These are phyloP conservation scores for Euschistus heros DNA, from an alignment of 1,140 invertebrate species.

Conservation along the genomic window DNA sequence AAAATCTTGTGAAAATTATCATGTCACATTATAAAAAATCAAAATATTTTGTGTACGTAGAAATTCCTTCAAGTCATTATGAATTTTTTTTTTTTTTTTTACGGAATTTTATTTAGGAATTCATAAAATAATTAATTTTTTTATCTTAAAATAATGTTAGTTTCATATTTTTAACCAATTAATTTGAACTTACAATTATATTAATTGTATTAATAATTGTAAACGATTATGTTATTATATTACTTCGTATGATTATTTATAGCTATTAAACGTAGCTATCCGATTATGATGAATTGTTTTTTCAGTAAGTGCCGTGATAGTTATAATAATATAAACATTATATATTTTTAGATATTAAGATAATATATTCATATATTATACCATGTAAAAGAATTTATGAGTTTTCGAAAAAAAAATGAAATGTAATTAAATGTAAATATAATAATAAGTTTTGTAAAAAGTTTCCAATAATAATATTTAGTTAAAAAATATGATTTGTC, in stretches of 20 bases:
- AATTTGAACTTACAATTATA: not conserved
- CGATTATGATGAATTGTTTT: not conserved
- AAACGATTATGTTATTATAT: not conserved
- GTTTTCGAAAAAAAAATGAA: not conserved
- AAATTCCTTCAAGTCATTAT: not conserved
- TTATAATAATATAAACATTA: conserved; percentile 2
- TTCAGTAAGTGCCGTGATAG: conserved; percentile 5
- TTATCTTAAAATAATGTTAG: not conserved
- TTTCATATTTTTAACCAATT: not conserved
- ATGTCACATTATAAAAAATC: not conserved
- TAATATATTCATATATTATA: not conserved
- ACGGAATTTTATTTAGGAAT: not conserved
- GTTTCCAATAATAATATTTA: conserved; percentile 3
- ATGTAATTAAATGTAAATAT: conserved; percentile 6
- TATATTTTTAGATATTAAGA: not conserved
- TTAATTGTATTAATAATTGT: not conserved
- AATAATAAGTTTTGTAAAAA: conserved; percentile 3
- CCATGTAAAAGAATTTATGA: not conserved
- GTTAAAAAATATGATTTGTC: not conserved
- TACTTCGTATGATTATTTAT: not conserved
- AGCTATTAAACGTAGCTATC: not conserved
- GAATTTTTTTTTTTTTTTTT: conserved; percentile 1
- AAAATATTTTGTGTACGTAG: not conserved
- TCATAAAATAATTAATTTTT: not conserved
- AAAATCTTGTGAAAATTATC: too few relatives aligned